Conservation (phyloP, 2,113 vertebrate species). For the Rattus norvegicus region DNA sequence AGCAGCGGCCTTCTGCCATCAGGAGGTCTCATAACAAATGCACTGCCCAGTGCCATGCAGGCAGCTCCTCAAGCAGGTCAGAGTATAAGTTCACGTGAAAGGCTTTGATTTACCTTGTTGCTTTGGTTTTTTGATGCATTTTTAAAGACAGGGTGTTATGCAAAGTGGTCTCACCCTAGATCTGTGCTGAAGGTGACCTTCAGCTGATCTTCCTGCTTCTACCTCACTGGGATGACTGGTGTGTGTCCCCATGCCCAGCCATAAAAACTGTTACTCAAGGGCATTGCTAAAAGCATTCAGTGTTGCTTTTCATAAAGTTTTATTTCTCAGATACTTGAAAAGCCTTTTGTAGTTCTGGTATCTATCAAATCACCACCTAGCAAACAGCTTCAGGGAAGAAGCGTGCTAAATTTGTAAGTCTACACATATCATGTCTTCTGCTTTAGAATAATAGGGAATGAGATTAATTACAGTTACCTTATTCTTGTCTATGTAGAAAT, state of each 20-base stretch:
- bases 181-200: not conserved
- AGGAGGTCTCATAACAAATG: constrained; percentile 91
- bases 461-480: constrained; percentile 31
- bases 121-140: not conserved
- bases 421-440: not conserved
- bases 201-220: not conserved
- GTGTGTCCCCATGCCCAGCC: not conserved
- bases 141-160: not conserved
- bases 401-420: not conserved
- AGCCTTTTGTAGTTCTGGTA: constrained; percentile 20
- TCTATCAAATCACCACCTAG: not conserved
- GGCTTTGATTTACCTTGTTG: not conserved
- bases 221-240: not conserved
- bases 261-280: not conserved
- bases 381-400: constrained; percentile 22
- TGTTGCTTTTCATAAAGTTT: not conserved
- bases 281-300: not conserved
- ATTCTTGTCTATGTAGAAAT: not conserved
- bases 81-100: constrained; percentile 57
- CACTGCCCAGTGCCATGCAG: constrained; percentile 92
- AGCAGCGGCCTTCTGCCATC: constrained; percentile 95
- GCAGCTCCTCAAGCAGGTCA: constrained; percentile 94
- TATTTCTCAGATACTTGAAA: not conserved
- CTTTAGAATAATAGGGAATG: not conserved
- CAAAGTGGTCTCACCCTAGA: not conserved